Evolutionary conservation across 1,140 invertebrate genomes (phyloP), one percentile per base, ranked within the genome.

Genomic region (Drosophila kurseongensis): DNA sequence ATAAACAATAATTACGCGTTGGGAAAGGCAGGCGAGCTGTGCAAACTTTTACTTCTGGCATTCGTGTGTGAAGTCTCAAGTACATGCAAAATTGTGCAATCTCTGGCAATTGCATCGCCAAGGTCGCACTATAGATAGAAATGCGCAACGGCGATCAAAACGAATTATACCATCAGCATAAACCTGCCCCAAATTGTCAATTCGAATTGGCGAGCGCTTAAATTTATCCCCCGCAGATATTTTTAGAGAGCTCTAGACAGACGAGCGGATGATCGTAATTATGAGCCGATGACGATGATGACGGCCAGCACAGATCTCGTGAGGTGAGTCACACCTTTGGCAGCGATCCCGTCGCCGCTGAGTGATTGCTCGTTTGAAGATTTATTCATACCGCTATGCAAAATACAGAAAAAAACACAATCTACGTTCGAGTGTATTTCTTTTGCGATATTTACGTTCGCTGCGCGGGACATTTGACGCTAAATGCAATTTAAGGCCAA

Each of bases 401-500:
- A 66, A 52, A 77, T 67, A 51, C 35, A 27, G 27, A 40, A 27
- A 23, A 23, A 12, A 40, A 36, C 23, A 23, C 23, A 23, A 7
- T 18, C 13, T 12, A 27, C 32, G 42, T 60, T 44, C 42, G 12
- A 45, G 62, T 40, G 16, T 69, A 69, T 52, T 71, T 63, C 57
- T 66, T 51, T n/a, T 16, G 67, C 55, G 61, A 78, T 85, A 85
- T 66, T 55, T 62, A 77, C 65, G 69, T 84, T 84, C 63, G 67
- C 77, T 48, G 75, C 38, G 83, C 69, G 71, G 68, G 69, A 80
- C 79, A 88, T 86, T 86, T 86, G 83, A 88, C 83, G 85, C 83
- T 86, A 86, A 86, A 88, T 86, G 79, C 83, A 86, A 86, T 86
- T 88, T 88, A 82, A 88, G 79, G 73, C 80, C 84, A 89, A 89